Percentiles rank a stretch among this genome's conserved stretches.
Evolutionary conservation across 2,888 invertebrate genomes (phyloP).

Genomic region (Lasioglossum morio): DNA sequence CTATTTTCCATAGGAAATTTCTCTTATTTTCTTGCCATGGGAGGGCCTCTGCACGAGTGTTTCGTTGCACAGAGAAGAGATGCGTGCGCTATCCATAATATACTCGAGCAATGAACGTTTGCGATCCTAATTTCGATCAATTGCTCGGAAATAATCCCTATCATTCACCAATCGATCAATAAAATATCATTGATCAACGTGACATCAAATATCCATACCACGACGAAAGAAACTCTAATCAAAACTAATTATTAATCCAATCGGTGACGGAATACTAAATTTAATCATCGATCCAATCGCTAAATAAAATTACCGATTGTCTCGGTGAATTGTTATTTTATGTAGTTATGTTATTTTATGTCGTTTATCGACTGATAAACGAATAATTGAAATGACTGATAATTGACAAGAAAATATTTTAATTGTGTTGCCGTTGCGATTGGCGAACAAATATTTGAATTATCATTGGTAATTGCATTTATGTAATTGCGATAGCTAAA

Average conservation of each 20-base stretch:
- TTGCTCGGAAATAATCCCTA: background rate
- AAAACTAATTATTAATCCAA: background rate
- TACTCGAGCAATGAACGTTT: background rate
- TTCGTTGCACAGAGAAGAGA: background rate
- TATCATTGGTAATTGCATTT: background rate
- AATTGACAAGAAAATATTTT: background rate
- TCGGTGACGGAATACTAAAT: background rate
- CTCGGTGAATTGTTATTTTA: background rate
- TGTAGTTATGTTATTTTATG: background rate
- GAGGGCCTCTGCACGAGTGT: slow-evolving; percentile 3
- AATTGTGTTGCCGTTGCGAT: no score
- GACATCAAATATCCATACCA: background rate
- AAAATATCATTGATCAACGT: background rate
- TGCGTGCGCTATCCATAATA: background rate
- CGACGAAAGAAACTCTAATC: background rate
- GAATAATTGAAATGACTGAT: background rate
- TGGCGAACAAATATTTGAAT: background rate
- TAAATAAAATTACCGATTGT: background rate
- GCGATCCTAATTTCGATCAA: slow-evolving; percentile 10
- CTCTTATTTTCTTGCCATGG: slow-evolving; percentile 4
- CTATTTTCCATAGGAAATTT: slow-evolving; percentile 26
- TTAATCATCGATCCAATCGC: background rate
- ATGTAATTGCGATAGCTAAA: background rate
- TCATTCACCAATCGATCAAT: background rate
- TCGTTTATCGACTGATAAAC: no score